Evolutionary conservation across 2,113 vertebrate genomes (phyloP).

Genomic region (Heterotilapia buettikoferi): DNA sequence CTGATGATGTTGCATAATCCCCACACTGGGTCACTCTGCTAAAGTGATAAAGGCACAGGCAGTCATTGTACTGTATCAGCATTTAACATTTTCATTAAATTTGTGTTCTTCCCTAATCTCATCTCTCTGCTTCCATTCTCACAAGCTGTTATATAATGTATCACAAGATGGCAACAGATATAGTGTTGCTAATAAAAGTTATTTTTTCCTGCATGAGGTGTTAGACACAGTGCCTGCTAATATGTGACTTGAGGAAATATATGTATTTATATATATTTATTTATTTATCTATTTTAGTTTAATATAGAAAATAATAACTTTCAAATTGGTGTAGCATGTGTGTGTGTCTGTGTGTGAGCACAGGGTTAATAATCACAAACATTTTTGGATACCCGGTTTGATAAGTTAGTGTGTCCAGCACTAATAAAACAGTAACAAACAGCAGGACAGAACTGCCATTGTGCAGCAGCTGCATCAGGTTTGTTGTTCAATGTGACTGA

Average conservation of each 20-base stretch:
- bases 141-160: constrained; percentile 4
- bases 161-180: constrained; percentile 5
- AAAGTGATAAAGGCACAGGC: constrained; percentile 33
- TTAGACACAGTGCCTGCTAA: neutral
- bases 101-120: constrained; percentile 3
- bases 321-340: neutral
- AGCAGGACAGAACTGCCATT: constrained; percentile 24
- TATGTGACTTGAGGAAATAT: neutral
- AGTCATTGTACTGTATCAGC: neutral
- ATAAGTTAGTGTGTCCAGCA: neutral
- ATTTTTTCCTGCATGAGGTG: neutral
- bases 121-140: neutral
- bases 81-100: constrained; percentile 37
- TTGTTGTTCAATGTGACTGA: constrained; percentile 17
- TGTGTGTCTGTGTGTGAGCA: neutral
- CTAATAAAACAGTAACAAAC: constrained; percentile 23
- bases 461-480: constrained; percentile 12
- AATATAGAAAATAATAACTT: neutral
- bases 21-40: constrained; percentile 38
- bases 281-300: neutral
- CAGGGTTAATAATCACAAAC: constrained; percentile 7
- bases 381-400: neutral
- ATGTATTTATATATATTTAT: neutral
- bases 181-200: neutral
- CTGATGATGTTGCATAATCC: constrained; percentile 59